phyloP scores from a whole-genome alignment of 1,140 invertebrate genomes.

The Probaryconus sp. region DNA sequence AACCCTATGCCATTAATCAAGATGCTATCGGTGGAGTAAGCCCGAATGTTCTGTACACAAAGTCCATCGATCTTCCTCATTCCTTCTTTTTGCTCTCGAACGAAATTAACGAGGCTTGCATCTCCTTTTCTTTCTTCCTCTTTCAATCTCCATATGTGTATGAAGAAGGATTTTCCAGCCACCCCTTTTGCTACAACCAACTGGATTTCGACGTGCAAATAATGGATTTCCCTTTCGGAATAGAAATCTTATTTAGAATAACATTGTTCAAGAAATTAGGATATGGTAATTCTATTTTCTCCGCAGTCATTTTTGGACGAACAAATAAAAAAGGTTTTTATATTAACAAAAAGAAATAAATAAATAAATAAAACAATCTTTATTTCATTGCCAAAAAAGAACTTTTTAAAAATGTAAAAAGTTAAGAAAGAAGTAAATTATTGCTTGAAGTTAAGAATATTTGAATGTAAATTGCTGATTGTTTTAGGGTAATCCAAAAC shows the following conservation, averaged over 20 bases:
- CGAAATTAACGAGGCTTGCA: conserved; percentile 56
- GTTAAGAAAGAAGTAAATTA: no score
- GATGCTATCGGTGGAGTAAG: conserved; percentile 51
- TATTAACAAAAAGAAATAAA: background rate
- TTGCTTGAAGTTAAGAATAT: no score
- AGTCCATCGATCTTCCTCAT: conserved; percentile 57
- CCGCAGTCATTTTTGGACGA: no score
- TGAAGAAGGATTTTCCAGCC: conserved; percentile 45
- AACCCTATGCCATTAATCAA: conserved; percentile 51
- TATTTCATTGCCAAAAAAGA: background rate
- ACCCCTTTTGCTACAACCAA: no score
- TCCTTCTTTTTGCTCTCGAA: conserved; percentile 36
- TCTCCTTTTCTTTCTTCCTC: conserved; percentile 29
- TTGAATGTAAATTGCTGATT: no score
- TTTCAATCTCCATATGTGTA: conserved; percentile 52
- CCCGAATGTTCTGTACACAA: conserved; percentile 44
- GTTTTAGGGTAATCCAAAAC: no score
- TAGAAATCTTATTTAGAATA: no score
- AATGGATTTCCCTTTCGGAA: no score
- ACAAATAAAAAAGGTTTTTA: background rate
- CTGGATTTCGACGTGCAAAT: background rate
- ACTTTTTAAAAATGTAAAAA: no score
- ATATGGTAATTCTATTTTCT: no score
- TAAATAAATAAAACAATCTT: no score
- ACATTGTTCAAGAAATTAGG: no score